Conservation (phyloP, 1,140 invertebrate genomes). For the Teleopsis dalmanni region DNA sequence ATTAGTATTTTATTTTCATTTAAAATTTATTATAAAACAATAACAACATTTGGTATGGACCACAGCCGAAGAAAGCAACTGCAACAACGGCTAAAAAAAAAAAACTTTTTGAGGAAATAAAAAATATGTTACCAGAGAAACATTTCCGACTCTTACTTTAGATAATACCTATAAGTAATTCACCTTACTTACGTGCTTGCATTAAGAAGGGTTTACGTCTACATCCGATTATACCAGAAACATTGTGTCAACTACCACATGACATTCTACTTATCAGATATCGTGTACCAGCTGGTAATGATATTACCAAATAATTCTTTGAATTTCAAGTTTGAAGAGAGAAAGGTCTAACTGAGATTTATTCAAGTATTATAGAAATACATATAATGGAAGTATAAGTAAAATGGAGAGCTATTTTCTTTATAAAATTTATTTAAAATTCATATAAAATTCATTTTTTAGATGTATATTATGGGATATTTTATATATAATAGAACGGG, state of each 20-base stretch:
- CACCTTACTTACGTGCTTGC: constrained; percentile 57
- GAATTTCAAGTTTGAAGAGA: constrained; percentile 20
- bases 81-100: constrained; percentile 64
- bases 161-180: constrained; percentile 47
- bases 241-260: constrained; percentile 43
- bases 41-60: no score
- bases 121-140: constrained; percentile 45
- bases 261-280: constrained; percentile 52
- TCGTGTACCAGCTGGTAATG: constrained; percentile 50
- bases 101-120: constrained; percentile 61
- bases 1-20: no score
- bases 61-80: no score
- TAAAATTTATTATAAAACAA: no score
- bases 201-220: constrained; percentile 56
- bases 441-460: no score
- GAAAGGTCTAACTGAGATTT: no score
- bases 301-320: constrained; percentile 1
- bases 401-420: no score
- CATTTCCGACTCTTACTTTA: constrained; percentile 47
- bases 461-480: no score
- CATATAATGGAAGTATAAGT: no score
- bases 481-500: no score
- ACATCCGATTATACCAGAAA: constrained; percentile 47
- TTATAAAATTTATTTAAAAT: no score
- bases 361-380: no score